Evolutionary conservation across 2,888 invertebrate species (phyloP), one percentile per base, ranked within the genome.

Genomic region (Napeogenes inachia): DNA sequence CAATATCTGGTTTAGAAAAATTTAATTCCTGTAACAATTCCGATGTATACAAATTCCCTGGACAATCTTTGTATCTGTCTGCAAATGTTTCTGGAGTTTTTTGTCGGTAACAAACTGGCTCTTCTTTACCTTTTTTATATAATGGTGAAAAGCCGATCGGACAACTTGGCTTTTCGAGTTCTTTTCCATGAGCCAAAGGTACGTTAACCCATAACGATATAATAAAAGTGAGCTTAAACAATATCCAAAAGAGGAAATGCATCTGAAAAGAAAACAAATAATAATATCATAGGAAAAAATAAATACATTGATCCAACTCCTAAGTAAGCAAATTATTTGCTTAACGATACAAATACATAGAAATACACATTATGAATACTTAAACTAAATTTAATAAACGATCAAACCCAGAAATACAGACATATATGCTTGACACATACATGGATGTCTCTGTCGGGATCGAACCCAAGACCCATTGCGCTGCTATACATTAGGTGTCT

Each of bases 61-160:
- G 69, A 67, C 91, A 91, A 59, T 84, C 79, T 47, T 77, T 73
- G 67, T 85, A 89, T 58, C 77, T 81, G 45, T 88, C 87, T 8
- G 70, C 67, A 59, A 85, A 84, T 5, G 70, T 67, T 71, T 91
- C 91, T n/a, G 83, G 83, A 0, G 78, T 82, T 71, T 89, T 90
- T 13, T 78, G 68, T n/a, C 82, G 79, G 65, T 83, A 84, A 66
- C 91, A 91, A 57, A 84, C 67, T 1, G 79, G 77, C 3, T 73
- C 69, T 8, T 53, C 70, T 47, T 71, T 69, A 46, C 69, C 67
- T 59, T 73, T 76, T 6, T 73, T 76, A 62, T 74, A 76, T 0
- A 80, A 77, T 61, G 82, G 47, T 35, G 74, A 64, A 64, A 85
- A 91, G 2, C 89, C 91, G 61, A 90, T 78, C 0, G 91, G 91